phyloP scores from a whole-genome alignment of 2,113 vertebrate species.

The Corvus cornix region DNA sequence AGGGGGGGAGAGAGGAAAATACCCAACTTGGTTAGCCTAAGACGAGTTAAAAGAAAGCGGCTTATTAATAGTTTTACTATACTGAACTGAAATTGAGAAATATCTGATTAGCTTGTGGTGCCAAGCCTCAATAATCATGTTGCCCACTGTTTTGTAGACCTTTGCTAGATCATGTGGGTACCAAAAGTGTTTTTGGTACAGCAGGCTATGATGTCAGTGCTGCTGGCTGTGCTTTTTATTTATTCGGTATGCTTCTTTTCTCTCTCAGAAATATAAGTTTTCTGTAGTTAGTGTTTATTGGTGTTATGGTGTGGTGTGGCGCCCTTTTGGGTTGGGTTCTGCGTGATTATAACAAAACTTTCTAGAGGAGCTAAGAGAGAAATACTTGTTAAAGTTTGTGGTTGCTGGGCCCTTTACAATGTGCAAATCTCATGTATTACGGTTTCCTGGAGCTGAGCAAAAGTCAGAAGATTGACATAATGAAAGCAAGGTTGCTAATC shows the following conservation, averaged over 20 bases:
- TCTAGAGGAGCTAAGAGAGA: background rate
- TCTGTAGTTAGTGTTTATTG: background rate
- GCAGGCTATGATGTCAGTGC: background rate
- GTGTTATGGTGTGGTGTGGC: background rate
- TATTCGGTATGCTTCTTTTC: background rate
- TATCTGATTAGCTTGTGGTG: background rate
- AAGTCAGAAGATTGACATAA: background rate
- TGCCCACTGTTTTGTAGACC: background rate
- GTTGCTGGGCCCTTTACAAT: background rate
- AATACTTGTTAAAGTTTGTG: background rate
- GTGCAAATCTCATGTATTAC: background rate
- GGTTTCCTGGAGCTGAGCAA: background rate
- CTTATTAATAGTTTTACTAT: background rate
- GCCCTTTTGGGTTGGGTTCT: background rate
- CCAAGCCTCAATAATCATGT: background rate
- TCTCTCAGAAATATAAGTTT: background rate
- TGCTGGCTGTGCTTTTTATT: background rate
- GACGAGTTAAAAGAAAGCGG: background rate
- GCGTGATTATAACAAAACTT: background rate
- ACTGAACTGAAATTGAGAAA: background rate
- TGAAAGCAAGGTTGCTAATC: background rate
- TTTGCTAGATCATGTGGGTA: background rate
- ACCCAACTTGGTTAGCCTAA: background rate
- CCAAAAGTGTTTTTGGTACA: background rate
- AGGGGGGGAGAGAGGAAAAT: background rate